Base-by-base conservation (phyloP, 2,888 invertebrate genomes). In the Parnassius orleans region DNA sequence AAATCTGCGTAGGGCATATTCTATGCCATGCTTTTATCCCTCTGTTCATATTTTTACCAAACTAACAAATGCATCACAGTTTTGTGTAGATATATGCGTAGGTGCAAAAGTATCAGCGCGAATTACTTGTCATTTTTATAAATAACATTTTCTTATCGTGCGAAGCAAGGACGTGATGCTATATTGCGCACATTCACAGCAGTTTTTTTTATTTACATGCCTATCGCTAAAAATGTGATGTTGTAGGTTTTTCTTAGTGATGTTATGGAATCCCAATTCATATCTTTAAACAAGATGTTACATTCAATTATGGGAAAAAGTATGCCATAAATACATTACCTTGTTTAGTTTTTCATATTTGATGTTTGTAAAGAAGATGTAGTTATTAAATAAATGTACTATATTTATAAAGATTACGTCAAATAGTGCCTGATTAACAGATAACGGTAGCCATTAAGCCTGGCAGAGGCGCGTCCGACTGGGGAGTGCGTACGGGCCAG, bases 81-180 rank as follows among this genome's bases (percentile, higher is more conserved):
- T 63, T 60, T 48, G 53, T 65, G 66, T 64, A 69, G 65, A 68
- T 68, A 70, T 65, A 69, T 68, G 65, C 67, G 70, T 68, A 72
- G 66, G 72, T 69, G 57, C 73, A 71, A 69, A 74, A 72, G 72
- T 70, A 71, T 66, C 67, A 64, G 70, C 61, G 69, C 68, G 55
- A 63, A 63, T 63, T 63, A 63, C 59, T 75, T 75, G 75, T 78
- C 73, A 76, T 78, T 79, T 80, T 80, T 81, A 83, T 80, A 78
- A 83, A 84, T 81, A 83, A 78, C 77, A 72, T 71, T 74, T 75
- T 73, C 79, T 84, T 85, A 85, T 86, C 85, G 76, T 70, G 59
- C 68, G 75, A 77, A 74, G 74, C 86, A 84, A 86, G 86, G 85
- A 85, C 85, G 79, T 75, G 76, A 75, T 78, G 75, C 73, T 77